Base-by-base conservation (phyloP, 2,797 vertebrate genomes). In the Semaprochilodus insignis region DNA sequence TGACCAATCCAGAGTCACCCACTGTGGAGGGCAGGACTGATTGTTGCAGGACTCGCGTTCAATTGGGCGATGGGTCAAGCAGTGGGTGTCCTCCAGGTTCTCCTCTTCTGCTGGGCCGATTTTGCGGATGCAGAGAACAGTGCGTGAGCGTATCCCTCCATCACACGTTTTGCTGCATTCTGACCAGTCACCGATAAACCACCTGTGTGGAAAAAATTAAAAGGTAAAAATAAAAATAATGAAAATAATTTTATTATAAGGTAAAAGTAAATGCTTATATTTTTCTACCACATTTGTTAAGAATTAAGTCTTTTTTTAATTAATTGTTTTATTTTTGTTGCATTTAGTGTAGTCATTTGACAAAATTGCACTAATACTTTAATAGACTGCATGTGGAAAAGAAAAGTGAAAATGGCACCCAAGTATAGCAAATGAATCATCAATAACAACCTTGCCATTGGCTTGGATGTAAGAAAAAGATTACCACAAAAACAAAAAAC, bases 171-270 rank as follows among this genome's bases (percentile, higher is more conserved):
- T 98, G 76, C 95, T 98, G 85, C 98, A 99, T 85, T 98, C 97
- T 0, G 97, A 95, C 98, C 98, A 99, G 90, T 98, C 98, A 2
- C 97, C 97, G 14, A 99, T 99, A 88, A 99, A 97, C 98, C 98
- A 99, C 86, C 98, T 99, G 91, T 5, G 14, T 60, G 59, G 55
- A 52, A 52, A 14, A 44, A 44, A 31, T 31, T 31, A 31, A 31
- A 31, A 31, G 31, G 31, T 31, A 31, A 31, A 31, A 31, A 31
- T 31, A 31, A 31, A 31, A 31, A 31, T 31, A 31, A 31, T 31
- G 3, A 1, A 84, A 7, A 54, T 31, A 31, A 31, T 31, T 31
- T 31, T 31, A 31, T 31, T 31, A 1, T 31, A 31, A 31, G 31
- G 3, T 31, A 31, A 31, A 31, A 31, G 31, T 31, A 31, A 31